These are phyloP conservation scores for Enteromius viviparus DNA, from an alignment of 2,797 vertebrate species.

Conservation along the genomic window DNA sequence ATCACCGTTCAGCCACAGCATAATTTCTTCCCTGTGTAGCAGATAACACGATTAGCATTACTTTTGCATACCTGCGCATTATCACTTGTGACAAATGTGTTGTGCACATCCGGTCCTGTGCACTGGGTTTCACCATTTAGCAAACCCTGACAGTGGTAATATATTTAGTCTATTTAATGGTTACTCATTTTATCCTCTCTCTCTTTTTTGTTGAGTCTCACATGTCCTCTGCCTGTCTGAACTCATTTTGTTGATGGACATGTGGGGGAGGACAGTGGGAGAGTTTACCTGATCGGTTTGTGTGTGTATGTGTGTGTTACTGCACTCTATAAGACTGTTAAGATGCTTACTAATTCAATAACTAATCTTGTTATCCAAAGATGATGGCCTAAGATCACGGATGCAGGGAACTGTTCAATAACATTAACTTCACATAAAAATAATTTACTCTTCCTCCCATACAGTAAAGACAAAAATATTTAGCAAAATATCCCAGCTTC, in stretches of 20 bases:
- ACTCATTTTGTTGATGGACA: constrained; percentile 24
- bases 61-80: constrained; percentile 28
- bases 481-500: not conserved
- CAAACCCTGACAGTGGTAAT: constrained; percentile 15
- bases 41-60: constrained; percentile 35
- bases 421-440: not conserved
- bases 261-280: not conserved
- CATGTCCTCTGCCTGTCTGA: constrained; percentile 21
- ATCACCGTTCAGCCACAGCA: constrained; percentile 25
- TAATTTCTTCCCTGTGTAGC: constrained; percentile 8
- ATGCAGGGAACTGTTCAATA: not conserved
- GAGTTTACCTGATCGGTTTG: not conserved
- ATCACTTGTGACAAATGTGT: constrained; percentile 24
- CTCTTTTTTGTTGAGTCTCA: not conserved
- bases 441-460: not conserved
- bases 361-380: not conserved
- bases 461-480: not conserved
- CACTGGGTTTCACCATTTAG: not conserved
- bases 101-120: not conserved
- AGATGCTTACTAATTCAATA: not conserved
- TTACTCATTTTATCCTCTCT: not conserved
- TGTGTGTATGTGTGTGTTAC: not conserved
- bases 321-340: not conserved
- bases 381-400: not conserved
- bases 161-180: not conserved